Percentiles rank a stretch among this genome's conserved stretches.
These are phyloP conservation scores for Micropoecilia bifurca DNA, from an alignment of 2,797 vertebrate species.

Conservation along the genomic window DNA sequence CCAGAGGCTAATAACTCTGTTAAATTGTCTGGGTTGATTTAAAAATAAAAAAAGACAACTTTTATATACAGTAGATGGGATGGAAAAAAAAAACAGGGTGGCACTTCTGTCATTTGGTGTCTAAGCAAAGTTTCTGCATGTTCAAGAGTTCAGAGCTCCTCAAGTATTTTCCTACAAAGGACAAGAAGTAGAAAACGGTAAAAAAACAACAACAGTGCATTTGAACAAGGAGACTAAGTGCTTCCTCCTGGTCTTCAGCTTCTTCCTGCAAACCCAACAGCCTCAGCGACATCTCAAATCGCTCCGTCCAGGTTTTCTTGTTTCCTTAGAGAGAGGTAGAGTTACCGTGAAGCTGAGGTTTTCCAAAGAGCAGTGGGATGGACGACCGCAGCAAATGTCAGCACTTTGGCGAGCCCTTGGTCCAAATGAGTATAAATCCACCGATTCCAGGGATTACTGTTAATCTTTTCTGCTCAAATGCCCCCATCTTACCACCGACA, in stretches of 20 bases:
- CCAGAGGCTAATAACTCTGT: background rate
- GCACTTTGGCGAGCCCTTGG: slow-evolving; percentile 41
- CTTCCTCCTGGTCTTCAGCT: slow-evolving; percentile 11
- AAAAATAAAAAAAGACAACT: background rate
- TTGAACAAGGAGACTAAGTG: slow-evolving; percentile 22
- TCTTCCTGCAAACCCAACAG: slow-evolving; percentile 2
- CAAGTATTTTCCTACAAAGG: slow-evolving; percentile 41
- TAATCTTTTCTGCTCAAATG: slow-evolving; percentile 65
- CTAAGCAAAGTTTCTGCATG: slow-evolving; percentile 53
- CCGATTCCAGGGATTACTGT: slow-evolving; percentile 59
- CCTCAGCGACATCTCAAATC: background rate
- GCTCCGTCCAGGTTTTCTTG: background rate
- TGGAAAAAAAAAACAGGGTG: slow-evolving; percentile 20
- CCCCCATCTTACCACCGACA: slow-evolving; percentile 36
- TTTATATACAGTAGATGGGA: background rate
- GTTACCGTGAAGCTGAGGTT: slow-evolving; percentile 7
- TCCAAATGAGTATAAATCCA: slow-evolving; percentile 66
- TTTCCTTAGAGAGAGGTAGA: background rate
- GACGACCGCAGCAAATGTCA: slow-evolving; percentile 55
- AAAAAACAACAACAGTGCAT: slow-evolving; percentile 35
- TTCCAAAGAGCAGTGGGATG: slow-evolving; percentile 42
- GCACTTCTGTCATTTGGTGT: slow-evolving; percentile 57
- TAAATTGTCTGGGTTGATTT: background rate
- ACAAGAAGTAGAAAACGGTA: slow-evolving; percentile 41
- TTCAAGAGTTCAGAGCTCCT: slow-evolving; percentile 42